Evolutionary conservation across 2,113 vertebrate genomes (phyloP).

Genomic region (Gila orcuttii): DNA sequence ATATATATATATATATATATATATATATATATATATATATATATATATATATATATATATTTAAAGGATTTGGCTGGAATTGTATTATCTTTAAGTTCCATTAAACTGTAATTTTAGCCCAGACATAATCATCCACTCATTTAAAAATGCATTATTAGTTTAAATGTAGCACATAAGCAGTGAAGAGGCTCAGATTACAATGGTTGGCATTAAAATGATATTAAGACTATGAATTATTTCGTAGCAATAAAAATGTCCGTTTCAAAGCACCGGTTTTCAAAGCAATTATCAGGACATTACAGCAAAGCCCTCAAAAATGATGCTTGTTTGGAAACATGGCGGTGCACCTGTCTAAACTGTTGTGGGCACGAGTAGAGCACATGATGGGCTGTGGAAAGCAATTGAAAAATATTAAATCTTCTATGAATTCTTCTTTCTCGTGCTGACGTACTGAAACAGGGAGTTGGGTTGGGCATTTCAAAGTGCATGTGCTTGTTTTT

Average conservation of each 20-base stretch:
- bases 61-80: conserved; percentile 22
- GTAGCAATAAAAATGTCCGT: conserved; percentile 12
- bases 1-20: too few relatives aligned
- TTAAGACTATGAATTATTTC: conserved; percentile 33
- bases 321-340: conserved; percentile 57
- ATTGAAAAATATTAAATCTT: conserved; percentile 65
- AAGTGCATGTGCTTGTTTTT: too few relatives aligned
- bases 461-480: too few relatives aligned
- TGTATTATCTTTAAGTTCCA: background rate
- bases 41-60: background rate
- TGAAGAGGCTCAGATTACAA: conserved; percentile 21
- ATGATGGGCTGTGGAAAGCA: conserved; percentile 63
- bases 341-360: conserved; percentile 58
- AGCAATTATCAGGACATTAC: conserved; percentile 53
- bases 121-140: background rate
- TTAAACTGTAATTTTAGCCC: background rate
- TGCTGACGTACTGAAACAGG: background rate
- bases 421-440: background rate
- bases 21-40: too few relatives aligned
- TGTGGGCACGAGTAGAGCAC: conserved; percentile 58
- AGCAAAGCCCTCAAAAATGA: conserved; percentile 55
- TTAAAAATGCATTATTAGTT: conserved; percentile 42
- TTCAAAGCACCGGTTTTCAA: conserved; percentile 41
- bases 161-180: conserved; percentile 38
- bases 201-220: conserved; percentile 48